Conservation (phyloP, 2,113 vertebrate genomes). For the Nycticryphes semicollaris region DNA sequence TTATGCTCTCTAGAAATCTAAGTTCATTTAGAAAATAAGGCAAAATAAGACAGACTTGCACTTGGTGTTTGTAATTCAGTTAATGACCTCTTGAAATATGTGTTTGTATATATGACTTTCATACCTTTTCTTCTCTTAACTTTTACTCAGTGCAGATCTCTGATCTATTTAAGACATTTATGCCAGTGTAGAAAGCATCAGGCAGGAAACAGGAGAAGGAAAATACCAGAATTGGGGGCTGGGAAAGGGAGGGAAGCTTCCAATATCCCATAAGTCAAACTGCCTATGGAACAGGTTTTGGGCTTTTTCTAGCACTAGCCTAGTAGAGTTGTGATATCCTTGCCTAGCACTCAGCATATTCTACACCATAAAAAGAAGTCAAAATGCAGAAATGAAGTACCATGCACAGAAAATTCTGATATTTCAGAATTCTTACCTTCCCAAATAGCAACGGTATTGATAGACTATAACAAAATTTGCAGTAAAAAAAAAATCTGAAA, state of each 20-base stretch:
- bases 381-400: background rate
- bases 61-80: background rate
- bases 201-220: background rate
- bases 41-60: background rate
- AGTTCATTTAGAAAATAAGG: background rate
- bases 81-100: background rate
- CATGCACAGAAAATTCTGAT: background rate
- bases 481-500: background rate
- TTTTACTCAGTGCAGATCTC: background rate
- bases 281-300: background rate
- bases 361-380: background rate
- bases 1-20: background rate
- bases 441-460: background rate
- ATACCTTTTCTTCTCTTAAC: background rate
- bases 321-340: background rate
- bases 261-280: background rate
- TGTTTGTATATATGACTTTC: background rate
- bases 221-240: background rate
- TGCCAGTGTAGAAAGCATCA: background rate
- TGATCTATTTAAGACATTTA: background rate
- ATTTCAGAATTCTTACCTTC: background rate
- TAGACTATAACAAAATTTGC: background rate
- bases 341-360: background rate
- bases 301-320: background rate
- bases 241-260: background rate